Percentiles rank a stretch among this genome's conserved stretches.
Evolutionary conservation across 2,888 invertebrate genomes (phyloP).

Genomic region (Adelphocoris suturalis): DNA sequence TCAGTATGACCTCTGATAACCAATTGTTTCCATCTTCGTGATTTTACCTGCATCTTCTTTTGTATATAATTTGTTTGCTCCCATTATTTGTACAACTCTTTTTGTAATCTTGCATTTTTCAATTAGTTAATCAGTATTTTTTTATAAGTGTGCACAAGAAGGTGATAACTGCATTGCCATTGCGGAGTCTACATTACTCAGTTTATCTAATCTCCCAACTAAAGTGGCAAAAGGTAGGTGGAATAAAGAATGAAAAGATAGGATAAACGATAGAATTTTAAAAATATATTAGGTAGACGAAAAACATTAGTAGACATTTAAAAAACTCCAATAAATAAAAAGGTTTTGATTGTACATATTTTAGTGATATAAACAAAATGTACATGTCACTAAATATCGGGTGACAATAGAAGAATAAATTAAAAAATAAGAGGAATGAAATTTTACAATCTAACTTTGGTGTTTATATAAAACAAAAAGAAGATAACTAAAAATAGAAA

Average conservation of each 20-base stretch:
- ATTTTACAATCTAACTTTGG: constrained; percentile 48
- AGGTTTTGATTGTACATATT: not conserved
- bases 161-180: too few relatives aligned
- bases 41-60: too few relatives aligned
- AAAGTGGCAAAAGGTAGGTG: not conserved
- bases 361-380: not conserved
- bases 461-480: constrained; percentile 5
- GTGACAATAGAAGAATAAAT: not conserved
- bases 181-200: too few relatives aligned
- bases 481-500: not conserved
- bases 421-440: constrained; percentile 28
- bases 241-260: not conserved
- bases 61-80: too few relatives aligned
- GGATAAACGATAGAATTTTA: not conserved
- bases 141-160: too few relatives aligned
- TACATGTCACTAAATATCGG: constrained; percentile 1
- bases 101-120: too few relatives aligned
- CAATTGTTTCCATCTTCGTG: too few relatives aligned
- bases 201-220: too few relatives aligned
- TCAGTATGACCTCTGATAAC: too few relatives aligned
- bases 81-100: too few relatives aligned
- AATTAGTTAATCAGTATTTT: too few relatives aligned
- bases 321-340: constrained; percentile 54
- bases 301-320: constrained; percentile 40
- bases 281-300: constrained; percentile 45